Conservation (phyloP, 2,888 invertebrate genomes). For the Sphecodes monilicornis region DNA sequence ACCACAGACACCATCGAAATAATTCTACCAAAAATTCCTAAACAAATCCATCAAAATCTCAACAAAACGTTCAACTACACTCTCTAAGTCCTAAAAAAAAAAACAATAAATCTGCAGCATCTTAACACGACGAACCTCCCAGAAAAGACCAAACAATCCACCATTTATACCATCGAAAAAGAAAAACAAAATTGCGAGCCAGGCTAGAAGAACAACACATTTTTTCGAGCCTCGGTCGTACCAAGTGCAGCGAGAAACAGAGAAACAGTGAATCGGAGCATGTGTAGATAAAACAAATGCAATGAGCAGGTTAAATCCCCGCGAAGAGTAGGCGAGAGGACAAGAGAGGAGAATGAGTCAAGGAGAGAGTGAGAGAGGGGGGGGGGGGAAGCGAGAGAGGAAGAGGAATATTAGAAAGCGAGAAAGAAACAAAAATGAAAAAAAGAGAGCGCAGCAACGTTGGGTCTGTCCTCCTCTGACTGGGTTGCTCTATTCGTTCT, state of each 20-base stretch:
- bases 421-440: not conserved
- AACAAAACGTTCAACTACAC: no score
- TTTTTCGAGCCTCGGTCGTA: not conserved
- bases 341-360: not conserved
- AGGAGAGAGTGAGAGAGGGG: not conserved
- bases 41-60: not conserved
- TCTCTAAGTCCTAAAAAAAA: no score
- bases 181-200: not conserved
- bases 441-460: not conserved
- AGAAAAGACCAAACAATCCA: not conserved
- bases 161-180: not conserved
- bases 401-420: not conserved
- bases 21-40: no score
- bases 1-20: no score
- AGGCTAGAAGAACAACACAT: not conserved
- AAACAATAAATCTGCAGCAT: no score
- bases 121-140: not conserved
- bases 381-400: not conserved
- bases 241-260: slow-evolving; percentile 20
- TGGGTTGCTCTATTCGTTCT: slow-evolving; percentile 24
- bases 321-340: not conserved
- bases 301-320: slow-evolving; percentile 12
- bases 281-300: slow-evolving; percentile 49
- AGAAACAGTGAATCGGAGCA: not conserved
- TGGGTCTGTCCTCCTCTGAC: slow-evolving; percentile 17